phyloP scores from a whole-genome alignment of 2,888 invertebrate genomes.

The Chrysopilus asiliformis region DNA sequence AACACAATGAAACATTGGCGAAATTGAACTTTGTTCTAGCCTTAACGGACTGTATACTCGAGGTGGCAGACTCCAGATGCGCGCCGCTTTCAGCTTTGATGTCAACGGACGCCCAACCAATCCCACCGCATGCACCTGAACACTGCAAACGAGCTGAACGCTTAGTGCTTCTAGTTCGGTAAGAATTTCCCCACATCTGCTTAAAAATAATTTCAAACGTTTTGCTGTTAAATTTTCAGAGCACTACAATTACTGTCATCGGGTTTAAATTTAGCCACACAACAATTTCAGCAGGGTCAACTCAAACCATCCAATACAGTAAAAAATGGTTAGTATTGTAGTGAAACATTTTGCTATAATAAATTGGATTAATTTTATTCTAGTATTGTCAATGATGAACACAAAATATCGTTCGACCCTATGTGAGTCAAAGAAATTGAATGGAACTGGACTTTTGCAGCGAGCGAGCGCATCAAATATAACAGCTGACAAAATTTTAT shows the following conservation, averaged over 20 bases:
- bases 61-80: slow-evolving; percentile 69
- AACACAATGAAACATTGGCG: slow-evolving; percentile 92
- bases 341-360: neutral
- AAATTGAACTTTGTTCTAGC: slow-evolving; percentile 95
- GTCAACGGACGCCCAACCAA: slow-evolving; percentile 29
- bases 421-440: slow-evolving; percentile 75
- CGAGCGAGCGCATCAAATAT: slow-evolving; percentile 59
- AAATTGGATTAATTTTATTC: neutral
- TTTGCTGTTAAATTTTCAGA: slow-evolving; percentile 27
- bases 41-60: slow-evolving; percentile 86
- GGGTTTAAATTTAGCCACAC: slow-evolving; percentile 80
- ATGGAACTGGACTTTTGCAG: slow-evolving; percentile 55
- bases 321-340: slow-evolving; percentile 54
- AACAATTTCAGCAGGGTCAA: slow-evolving; percentile 68
- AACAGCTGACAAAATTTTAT: slow-evolving; percentile 91
- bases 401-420: slow-evolving; percentile 82
- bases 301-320: slow-evolving; percentile 86
- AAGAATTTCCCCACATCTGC: neutral
- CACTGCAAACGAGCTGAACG: slow-evolving; percentile 35
- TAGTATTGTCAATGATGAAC: slow-evolving; percentile 78
- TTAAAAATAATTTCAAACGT: slow-evolving; percentile 9
- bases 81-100: slow-evolving; percentile 58
- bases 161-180: slow-evolving; percentile 29
- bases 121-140: slow-evolving; percentile 36
- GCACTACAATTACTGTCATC: slow-evolving; percentile 90